Base-by-base conservation (phyloP, 1,140 invertebrate species). In the Drosophila tristis region DNA sequence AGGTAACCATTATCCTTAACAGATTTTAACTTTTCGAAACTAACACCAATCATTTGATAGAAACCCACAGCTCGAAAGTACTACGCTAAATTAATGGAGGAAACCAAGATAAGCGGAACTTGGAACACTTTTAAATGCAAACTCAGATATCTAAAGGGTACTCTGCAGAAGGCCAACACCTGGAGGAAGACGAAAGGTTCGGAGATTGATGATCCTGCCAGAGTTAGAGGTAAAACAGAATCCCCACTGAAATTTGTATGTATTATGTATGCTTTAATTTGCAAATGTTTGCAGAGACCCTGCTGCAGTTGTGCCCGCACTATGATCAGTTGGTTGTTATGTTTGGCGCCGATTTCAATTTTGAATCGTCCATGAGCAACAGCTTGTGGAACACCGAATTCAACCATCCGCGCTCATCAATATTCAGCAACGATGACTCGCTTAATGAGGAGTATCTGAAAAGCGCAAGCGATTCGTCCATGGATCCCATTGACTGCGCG, bases 311-410 rank as follows among this genome's bases (percentile, higher is more conserved):
- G 11, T 51, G 49, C 7, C 49, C 25, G 20, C 13, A 29, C 9
- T 51, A 51, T 29, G 25, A 29, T 51, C 25, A 51, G 7, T 8
- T 51, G 11, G 49, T 29, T n/a, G 49, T 31, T 5, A 29, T 51
- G 15, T 51, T 51, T 51, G 49, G 49, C 29, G 8, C 7, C 7
- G 25, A 51, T 16, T 51, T 51, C 7, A 13, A 39, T 39, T 39
- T 39, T 13, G 11, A 13, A 39, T 39, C 35, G 4, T 39, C 35
- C 35, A 13, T 39, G 35, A 39, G 35, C 11, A 39, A 13, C 11
- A 39, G 35, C 35, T 11, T 5, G 11, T 39, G 35, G 35, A 39
- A 39, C 11, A 39, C 35, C 2, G 11, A 39, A 2, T 39, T 13
- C 35, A 5, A 39, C 11, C 35, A 39, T 13, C 11, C 35, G 11